Percentiles rank a stretch among this genome's conserved stretches.
Conservation (phyloP, 2,113 vertebrate species). For the Daboia siamensis region DNA sequence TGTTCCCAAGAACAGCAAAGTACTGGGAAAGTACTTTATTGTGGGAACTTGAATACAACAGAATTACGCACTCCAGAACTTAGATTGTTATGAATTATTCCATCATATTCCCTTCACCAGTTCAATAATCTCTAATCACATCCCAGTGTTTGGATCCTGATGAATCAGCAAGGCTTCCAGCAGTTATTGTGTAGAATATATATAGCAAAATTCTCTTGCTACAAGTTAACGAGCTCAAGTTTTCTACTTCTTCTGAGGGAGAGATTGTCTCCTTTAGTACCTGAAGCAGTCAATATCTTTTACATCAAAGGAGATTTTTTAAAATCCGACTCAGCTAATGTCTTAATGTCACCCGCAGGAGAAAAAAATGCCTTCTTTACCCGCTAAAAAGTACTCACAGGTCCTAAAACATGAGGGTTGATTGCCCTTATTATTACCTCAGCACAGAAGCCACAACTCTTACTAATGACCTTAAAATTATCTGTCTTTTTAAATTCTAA, state of each 20-base stretch:
- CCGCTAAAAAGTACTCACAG: neutral
- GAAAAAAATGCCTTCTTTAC: neutral
- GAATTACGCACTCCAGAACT: neutral
- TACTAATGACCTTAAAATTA: constrained; percentile 22
- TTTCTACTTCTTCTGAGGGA: neutral
- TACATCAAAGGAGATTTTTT: neutral
- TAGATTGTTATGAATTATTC: neutral
- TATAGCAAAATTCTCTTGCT: neutral
- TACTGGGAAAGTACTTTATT: neutral
- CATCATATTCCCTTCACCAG: neutral
- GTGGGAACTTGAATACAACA: neutral
- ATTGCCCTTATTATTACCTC: constrained; percentile 23
- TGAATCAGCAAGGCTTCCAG: neutral
- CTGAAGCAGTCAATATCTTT: neutral
- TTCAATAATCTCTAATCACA: neutral
- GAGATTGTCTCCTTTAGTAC: constrained; percentile 13
- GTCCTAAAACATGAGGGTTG: constrained; percentile 11
- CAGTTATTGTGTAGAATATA: neutral
- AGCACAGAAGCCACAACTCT: neutral
- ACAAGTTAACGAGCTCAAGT: neutral
- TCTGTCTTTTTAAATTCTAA: neutral
- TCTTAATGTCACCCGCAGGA: neutral
- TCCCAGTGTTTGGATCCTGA: neutral
- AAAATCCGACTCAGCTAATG: constrained; percentile 2
- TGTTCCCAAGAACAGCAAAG: neutral